phyloP scores from a whole-genome alignment of 2,113 vertebrate species.

The Formicarius rufipectus region DNA sequence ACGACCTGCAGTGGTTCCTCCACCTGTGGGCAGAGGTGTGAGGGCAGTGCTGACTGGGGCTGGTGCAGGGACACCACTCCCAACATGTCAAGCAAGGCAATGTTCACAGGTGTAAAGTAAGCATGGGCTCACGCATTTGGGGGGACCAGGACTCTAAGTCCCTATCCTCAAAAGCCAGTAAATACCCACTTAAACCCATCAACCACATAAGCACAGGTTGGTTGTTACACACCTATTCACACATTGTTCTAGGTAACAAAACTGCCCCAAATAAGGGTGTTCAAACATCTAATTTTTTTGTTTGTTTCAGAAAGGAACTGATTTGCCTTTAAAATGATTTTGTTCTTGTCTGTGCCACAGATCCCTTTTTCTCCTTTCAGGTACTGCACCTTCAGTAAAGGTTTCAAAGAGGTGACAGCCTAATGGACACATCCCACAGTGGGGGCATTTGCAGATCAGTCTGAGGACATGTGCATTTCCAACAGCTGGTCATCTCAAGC shows the following conservation, averaged over 20 bases:
- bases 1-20: background rate
- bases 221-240: background rate
- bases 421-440: accelerated
- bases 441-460: background rate
- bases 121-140: background rate
- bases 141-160: background rate
- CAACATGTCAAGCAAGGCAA: background rate
- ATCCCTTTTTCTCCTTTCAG: background rate
- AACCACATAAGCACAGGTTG: accelerated
- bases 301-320: background rate
- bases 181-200: background rate
- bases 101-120: accelerated
- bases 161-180: background rate
- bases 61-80: accelerated
- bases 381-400: background rate
- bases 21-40: background rate
- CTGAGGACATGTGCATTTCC: background rate
- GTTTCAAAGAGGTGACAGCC: background rate
- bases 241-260: background rate
- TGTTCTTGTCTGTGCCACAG: background rate
- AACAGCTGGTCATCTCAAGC: background rate
- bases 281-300: background rate
- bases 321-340: background rate
- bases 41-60: background rate
- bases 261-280: background rate